A percentile compares a stretch with the other conserved stretches of the same genome.
Conservation (phyloP, 2,888 invertebrate species). For the Apamea sordens region DNA sequence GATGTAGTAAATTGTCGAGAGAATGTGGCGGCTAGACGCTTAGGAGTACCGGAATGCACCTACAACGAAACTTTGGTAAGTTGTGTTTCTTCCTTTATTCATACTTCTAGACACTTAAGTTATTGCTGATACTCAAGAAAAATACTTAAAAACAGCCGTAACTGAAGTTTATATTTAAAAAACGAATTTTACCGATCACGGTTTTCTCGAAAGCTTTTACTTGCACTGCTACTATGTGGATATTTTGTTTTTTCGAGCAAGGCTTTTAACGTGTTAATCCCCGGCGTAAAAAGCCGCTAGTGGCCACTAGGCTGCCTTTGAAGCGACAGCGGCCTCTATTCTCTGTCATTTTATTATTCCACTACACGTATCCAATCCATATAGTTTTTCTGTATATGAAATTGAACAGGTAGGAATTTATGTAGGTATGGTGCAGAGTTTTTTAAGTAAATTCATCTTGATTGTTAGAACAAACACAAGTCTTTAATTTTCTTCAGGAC, state of each 20-base stretch:
- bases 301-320: constrained; percentile 1
- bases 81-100: neutral
- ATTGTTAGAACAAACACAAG: neutral
- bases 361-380: neutral
- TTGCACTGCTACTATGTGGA: neutral
- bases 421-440: neutral
- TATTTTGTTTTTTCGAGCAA: constrained; percentile 7
- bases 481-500: neutral
- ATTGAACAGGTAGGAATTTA: neutral
- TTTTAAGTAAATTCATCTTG: neutral
- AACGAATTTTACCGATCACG: neutral
- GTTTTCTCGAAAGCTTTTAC: neutral
- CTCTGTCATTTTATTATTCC: constrained; percentile 11
- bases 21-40: constrained; percentile 28
- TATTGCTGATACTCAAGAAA: neutral
- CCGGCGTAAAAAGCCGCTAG: neutral
- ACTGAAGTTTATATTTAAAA: neutral
- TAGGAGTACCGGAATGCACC: constrained; percentile 1
- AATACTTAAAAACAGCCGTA: neutral
- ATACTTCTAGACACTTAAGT: neutral
- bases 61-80: constrained; percentile 9
- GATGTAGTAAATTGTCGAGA: constrained; percentile 20
- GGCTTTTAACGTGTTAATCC: neutral
- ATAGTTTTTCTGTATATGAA: neutral
- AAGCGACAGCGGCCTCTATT: neutral